A percentile compares a stretch with the other conserved stretches of the same genome.
Conservation (phyloP, 2,113 vertebrate species). For the Dasyornis broadbenti region DNA sequence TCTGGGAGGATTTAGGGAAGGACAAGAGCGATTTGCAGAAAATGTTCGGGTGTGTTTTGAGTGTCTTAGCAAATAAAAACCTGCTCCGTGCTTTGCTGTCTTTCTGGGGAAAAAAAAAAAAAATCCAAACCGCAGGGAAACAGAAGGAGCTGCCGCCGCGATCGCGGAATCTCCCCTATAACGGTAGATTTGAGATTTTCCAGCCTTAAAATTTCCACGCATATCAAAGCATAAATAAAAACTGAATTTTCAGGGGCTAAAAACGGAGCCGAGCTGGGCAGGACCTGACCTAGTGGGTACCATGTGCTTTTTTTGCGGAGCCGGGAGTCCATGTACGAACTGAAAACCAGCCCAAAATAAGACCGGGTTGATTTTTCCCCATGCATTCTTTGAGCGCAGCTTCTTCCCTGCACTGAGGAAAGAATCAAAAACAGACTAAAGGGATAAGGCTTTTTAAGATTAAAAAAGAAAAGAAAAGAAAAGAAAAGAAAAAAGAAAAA, state of each 20-base stretch:
- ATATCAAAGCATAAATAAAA: background rate
- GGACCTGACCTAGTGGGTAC: background rate
- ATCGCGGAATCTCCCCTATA: background rate
- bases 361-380: background rate
- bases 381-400: background rate
- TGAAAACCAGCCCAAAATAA: background rate
- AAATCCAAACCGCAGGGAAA: background rate
- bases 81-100: background rate
- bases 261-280: background rate
- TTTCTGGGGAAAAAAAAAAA: accelerated
- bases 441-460: background rate
- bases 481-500: background rate
- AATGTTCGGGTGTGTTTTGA: background rate
- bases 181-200: background rate
- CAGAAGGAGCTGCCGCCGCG: background rate
- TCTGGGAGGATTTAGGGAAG: background rate
- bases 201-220: background rate
- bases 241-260: background rate
- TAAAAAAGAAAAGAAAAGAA: background rate
- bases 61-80: background rate
- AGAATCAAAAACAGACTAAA: background rate
- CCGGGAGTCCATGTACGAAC: background rate
- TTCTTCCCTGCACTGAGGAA: background rate
- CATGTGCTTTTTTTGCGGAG: background rate
- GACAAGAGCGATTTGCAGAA: background rate